Evolutionary conservation across 2,888 invertebrate genomes (phyloP).

Genomic region (Plebejus anna): DNA sequence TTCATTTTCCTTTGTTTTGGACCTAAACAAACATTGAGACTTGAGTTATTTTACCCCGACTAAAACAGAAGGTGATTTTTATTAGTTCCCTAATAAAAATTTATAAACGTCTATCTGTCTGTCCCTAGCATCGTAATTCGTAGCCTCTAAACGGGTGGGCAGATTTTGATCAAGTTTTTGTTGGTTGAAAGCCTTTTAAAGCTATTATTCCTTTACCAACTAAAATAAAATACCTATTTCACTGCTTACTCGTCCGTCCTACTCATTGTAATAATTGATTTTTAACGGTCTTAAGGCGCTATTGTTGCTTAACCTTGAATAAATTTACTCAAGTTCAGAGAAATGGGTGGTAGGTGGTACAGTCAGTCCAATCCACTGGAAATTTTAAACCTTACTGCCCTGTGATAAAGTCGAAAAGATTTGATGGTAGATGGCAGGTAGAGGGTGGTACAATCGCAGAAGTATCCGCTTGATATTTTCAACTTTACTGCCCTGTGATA

Average conservation of each 20-base stretch:
- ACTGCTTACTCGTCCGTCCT: neutral
- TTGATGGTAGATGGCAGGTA: neutral
- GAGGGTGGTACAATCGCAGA: neutral
- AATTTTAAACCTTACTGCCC: neutral
- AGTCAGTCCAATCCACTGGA: neutral
- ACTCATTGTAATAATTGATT: constrained; percentile 8
- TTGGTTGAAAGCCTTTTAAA: no score
- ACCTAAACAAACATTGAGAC: no score
- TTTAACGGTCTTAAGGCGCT: constrained; percentile 41
- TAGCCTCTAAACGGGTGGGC: no score
- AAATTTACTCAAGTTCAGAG: constrained; percentile 47
- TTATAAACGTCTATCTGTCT: no score
- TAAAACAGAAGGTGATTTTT: no score
- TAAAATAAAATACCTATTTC: neutral
- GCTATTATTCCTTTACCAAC: no score
- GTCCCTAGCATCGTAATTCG: no score
- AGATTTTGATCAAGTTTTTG: no score
- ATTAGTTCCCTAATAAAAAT: no score
- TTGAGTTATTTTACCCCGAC: no score
- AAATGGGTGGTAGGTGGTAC: constrained; percentile 30
- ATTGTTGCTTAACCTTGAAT: constrained; percentile 44
- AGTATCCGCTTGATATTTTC: neutral
- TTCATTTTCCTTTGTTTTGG: no score
- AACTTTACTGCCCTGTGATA: neutral
- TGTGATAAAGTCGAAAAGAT: neutral